Evolutionary conservation across 2,888 invertebrate species (phyloP), one percentile per base, ranked within the genome.

Genomic region (Xanthostigma xanthostigma): DNA sequence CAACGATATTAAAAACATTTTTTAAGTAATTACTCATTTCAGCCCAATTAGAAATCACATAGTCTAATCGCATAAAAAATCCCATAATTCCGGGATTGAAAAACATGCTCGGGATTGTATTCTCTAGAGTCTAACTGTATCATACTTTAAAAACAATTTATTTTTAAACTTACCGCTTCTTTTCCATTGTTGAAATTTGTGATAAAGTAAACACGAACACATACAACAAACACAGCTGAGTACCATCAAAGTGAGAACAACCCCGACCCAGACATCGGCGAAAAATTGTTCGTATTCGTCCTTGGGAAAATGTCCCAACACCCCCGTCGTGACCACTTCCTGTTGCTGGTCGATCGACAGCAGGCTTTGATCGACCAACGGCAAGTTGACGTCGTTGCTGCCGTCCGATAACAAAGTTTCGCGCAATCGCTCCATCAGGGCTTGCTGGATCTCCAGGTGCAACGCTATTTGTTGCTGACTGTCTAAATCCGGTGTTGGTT

Each of bases 141-240:
- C n/a, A n/a, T n/a, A n/a, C n/a, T n/a, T n/a, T n/a, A n/a, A n/a
- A n/a, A n/a, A n/a, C n/a, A n/a, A n/a, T n/a, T n/a, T n/a, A n/a
- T 37, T 12, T n/a, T 40, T 39, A 10, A 41, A 67, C 74, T 73
- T 63, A 78, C 78, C 73, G 62, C 70, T 68, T 56, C 71, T 68
- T 61, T 78, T 78, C 78, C 78, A 78, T 54, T 78, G 72, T 58
- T 76, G 76, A 59, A 78, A 75, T 58, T 77, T 76, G 65, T 78
- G 77, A 58, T 77, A 78, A 34, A 78, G 60, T 51, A 78, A 69
- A 60, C 78, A 78, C 47, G 75, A 72, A 58, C 77, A 78, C 61
- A 78, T 74, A 59, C 77, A 77, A 60, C 76, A 76, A 48, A 78
- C 71, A 60, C 77, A 75, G 56, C 74, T 74, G 17, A 77, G 65